Conservation (phyloP, 2,797 vertebrate species). For the Cyprinella venusta region DNA sequence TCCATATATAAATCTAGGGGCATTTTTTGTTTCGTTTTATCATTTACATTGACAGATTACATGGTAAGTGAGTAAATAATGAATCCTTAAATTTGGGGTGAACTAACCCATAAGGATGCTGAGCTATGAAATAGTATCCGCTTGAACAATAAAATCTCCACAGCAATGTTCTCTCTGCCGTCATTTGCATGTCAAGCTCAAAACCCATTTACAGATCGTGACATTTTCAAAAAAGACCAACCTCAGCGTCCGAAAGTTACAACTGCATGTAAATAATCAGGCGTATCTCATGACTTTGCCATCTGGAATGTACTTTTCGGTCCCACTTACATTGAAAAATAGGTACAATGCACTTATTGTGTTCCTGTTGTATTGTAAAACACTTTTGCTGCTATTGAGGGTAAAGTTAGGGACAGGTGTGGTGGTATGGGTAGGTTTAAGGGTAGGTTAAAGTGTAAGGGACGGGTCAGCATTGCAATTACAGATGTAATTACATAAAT, state of each 20-base stretch:
- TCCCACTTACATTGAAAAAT: too few species aligned
- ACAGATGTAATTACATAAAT: too few species aligned
- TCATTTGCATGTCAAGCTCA: slow-evolving; percentile 18
- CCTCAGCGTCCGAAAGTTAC: background rate
- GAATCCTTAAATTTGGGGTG: background rate
- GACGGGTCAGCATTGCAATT: too few species aligned
- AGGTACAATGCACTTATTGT: too few species aligned
- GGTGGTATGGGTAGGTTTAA: too few species aligned
- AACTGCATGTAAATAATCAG: slow-evolving; percentile 14
- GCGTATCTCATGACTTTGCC: background rate
- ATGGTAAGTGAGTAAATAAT: background rate
- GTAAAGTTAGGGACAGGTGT: too few species aligned
- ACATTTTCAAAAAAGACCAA: background rate
- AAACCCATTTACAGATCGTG: slow-evolving; percentile 15
- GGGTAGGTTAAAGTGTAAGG: too few species aligned
- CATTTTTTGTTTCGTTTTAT: too few species aligned
- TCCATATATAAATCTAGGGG: too few species aligned
- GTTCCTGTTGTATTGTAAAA: too few species aligned
- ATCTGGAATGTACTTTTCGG: background rate
- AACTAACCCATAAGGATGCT: background rate
- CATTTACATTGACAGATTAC: background rate
- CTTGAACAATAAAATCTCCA: background rate
- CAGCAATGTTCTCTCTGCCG: background rate
- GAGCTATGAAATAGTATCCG: background rate
- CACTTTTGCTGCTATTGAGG: too few species aligned